Evolutionary conservation across 2,797 vertebrate genomes (phyloP), one percentile per base, ranked within the genome.

Genomic region (Triplophysa bombifrons): DNA sequence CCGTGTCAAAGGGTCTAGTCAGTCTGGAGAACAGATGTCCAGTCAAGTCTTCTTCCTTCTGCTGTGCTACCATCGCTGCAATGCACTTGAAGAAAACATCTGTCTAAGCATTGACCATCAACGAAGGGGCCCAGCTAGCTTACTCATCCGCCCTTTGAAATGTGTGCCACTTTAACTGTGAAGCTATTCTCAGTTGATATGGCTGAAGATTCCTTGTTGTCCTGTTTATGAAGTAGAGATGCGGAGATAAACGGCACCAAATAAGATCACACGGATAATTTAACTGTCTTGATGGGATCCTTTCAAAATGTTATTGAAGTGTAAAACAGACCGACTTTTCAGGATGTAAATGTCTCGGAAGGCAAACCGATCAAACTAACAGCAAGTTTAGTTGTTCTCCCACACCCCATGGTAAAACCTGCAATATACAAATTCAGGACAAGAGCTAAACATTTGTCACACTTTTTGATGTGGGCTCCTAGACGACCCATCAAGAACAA

Each of bases 141-240:
- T 85, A 86, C 85, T 88, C 88, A 87, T 88, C 87, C 86, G 82
- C 85, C 84, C 89, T 91, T 92, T 92, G 91, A 91, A 93, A 92
- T 91, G 88, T 88, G 82, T 87, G 60, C 88, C 86, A 87, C 86
- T 84, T 89, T 91, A 90, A 92, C 89, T 92, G 90, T 88, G 91
- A 91, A 91, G 91, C 91, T 89, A 91, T 93, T 93, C 93, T 93
- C 89, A 90, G 87, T 89, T 88, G 87, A 89, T 92, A 87, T 89
- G 88, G 73, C 34, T 34, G 63, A 27, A 30, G 81, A 74, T 74
- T 67, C 48, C 44, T 76, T 73, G 68, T 80, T 76, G 66, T 63
- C 75, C 70, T 66, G 82, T 82, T 76, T 72, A 84, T 81, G 86
- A 77, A 78, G 19, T 85, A 88, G 86, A 51, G 87, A 71, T 90